Base-by-base conservation (phyloP, 2,113 vertebrate genomes). In the Pterocles orientalis region DNA sequence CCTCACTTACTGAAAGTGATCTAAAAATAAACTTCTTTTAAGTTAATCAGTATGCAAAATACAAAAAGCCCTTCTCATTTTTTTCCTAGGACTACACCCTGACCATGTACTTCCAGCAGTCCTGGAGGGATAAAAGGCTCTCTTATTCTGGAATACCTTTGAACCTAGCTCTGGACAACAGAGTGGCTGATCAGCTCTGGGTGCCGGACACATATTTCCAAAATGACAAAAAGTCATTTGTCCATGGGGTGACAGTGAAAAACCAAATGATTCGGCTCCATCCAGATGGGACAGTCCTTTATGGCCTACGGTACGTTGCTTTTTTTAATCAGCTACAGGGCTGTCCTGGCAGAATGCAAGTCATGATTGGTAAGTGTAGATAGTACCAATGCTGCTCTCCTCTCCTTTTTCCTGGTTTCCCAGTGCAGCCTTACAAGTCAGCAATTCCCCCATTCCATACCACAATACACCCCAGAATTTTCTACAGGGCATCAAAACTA, bases 91-190 rank as follows among this genome's bases (percentile, higher is more conserved):
- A 99, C 96, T 99, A 99, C 92, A 99, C 99, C 66, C 98, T 99
- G 94, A 99, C 99, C 95, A 99, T 99, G 99, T 99, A 99, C 94
- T 99, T 99, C 96, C 99, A 99, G 95, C 99, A 99, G 94, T 99
- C 99, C 26, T 99, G 99, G 99, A 98, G 99, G 81, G 99, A 99
- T 97, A 99, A 99, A 98, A 98, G 99, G 39, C 98, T 99, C 18
- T 99, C 99, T 65, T 99, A 99, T 95, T 99, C 99, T 53, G 99
- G 99, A 96, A 99, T 99, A 75, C 99, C 99, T 71, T 97, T 99
- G 95, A 99, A 99, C 86, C 98, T 99, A 82, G 99, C 99, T 20
- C 97, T 99, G 96, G 99, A 99, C 97, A 99, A 99, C 97, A 98
- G 99, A 66, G 99, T 99, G 70, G 99, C 99, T 61, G 99, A 99